phyloP scores from a whole-genome alignment of 2,797 vertebrate genomes.

The Channa striata region DNA sequence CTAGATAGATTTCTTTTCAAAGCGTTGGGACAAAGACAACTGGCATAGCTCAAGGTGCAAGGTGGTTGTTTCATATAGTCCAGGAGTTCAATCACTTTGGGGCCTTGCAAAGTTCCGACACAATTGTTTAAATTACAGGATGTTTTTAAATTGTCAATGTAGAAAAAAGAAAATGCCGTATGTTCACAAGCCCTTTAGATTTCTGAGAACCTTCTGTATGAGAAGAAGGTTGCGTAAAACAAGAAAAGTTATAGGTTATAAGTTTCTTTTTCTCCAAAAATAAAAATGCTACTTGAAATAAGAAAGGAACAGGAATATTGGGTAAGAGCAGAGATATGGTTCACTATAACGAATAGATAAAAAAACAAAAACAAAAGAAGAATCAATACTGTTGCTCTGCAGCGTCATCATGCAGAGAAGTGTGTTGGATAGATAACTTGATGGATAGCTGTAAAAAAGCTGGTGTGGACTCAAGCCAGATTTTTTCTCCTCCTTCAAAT shows the following conservation, averaged over 20 bases:
- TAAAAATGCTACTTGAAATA: conserved; percentile 12
- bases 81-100: conserved; percentile 2
- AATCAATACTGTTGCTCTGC: conserved; percentile 60
- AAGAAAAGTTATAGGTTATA: conserved; percentile 18
- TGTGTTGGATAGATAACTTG: conserved; percentile 27
- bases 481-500: neutral
- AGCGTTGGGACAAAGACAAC: conserved; percentile 47
- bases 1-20: conserved; percentile 72
- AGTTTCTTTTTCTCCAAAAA: conserved; percentile 25
- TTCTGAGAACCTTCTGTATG: too few relatives aligned
- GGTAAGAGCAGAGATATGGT: conserved; percentile 24
- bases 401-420: conserved; percentile 28
- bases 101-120: neutral
- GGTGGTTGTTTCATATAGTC: conserved; percentile 24
- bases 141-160: too few relatives aligned
- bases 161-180: too few relatives aligned
- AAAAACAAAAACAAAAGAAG: conserved; percentile 48
- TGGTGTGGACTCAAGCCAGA: conserved; percentile 15
- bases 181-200: neutral
- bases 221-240: neutral
- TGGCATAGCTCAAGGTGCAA: conserved; percentile 34
- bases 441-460: conserved; percentile 33
- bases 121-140: neutral
- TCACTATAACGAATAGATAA: conserved; percentile 29
- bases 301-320: neutral